Evolutionary conservation across 2,888 invertebrate species (phyloP).

Genomic region (Eristalis tenax): DNA sequence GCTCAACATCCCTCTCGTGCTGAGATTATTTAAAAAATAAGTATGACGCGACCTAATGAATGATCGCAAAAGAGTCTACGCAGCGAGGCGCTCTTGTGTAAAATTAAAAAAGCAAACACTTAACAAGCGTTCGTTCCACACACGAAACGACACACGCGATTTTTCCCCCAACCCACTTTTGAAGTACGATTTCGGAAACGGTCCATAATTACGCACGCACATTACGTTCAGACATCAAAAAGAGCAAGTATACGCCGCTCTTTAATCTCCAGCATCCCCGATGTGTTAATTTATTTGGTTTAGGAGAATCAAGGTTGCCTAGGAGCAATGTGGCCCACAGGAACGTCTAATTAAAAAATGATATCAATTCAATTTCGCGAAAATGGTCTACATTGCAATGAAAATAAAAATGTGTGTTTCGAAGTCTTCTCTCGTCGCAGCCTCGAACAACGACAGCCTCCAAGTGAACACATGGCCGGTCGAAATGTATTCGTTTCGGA

Average conservation of each 20-base stretch:
- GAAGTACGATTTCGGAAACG: neutral
- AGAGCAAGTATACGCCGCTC: neutral
- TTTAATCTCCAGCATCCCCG: constrained; percentile 18
- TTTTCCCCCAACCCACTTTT: neutral
- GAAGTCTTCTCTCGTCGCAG: neutral
- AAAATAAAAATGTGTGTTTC: neutral
- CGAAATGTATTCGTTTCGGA: neutral
- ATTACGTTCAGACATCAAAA: neutral
- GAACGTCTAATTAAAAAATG: neutral
- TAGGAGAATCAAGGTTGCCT: neutral
- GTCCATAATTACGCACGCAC: neutral
- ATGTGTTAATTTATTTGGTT: constrained; percentile 28
- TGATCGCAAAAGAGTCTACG: neutral
- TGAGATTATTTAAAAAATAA: neutral
- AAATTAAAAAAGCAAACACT: neutral
- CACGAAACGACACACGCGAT: neutral
- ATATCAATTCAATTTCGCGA: neutral
- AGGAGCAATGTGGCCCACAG: neutral
- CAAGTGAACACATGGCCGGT: neutral
- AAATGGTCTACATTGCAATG: neutral
- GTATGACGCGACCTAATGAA: neutral
- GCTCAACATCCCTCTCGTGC: neutral
- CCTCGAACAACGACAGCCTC: neutral
- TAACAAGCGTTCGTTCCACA: neutral
- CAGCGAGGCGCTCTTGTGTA: neutral